Conservation (phyloP, 1,140 invertebrate genomes). For the Cyclargus thomasi region DNA sequence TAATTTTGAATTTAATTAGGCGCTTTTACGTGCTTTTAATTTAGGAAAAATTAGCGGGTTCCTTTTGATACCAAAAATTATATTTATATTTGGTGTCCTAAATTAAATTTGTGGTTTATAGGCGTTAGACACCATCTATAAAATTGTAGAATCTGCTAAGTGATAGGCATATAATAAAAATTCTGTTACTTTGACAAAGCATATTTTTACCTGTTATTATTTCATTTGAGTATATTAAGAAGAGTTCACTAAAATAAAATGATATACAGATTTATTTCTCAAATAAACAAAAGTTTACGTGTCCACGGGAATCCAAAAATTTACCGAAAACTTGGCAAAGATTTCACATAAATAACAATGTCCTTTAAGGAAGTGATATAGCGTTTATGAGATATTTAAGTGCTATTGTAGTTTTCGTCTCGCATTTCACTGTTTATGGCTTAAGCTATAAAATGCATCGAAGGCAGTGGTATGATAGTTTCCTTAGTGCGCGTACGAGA, state of each 20-base stretch:
- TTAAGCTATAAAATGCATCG: slow-evolving; percentile 53
- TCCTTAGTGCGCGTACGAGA: slow-evolving; percentile 36
- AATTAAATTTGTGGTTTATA: not conserved
- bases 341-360: slow-evolving; percentile 45
- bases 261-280: too few relatives aligned
- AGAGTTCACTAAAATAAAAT: too few relatives aligned
- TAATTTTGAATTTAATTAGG: slow-evolving; percentile 15
- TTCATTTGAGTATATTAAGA: too few relatives aligned
- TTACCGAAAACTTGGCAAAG: slow-evolving; percentile 29
- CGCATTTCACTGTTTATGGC: slow-evolving; percentile 46
- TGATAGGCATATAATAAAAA: too few relatives aligned
- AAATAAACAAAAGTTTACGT: slow-evolving; percentile 6
- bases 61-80: not conserved
- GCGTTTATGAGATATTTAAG: slow-evolving; percentile 55
- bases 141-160: too few relatives aligned
- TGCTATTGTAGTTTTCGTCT: slow-evolving; percentile 51
- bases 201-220: too few relatives aligned
- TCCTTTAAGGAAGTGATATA: slow-evolving; percentile 46
- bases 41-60: slow-evolving; percentile 15
- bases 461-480: slow-evolving; percentile 44
- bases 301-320: slow-evolving; percentile 25
- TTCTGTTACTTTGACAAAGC: too few relatives aligned
- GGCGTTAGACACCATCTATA: too few relatives aligned
- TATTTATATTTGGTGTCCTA: slow-evolving; percentile 6
- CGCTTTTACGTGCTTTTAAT: slow-evolving; percentile 19